A percentile compares a stretch with the other conserved stretches of the same genome.
Evolutionary conservation across 2,797 vertebrate species (phyloP).

Genomic region (Takifugu ocellatus): DNA sequence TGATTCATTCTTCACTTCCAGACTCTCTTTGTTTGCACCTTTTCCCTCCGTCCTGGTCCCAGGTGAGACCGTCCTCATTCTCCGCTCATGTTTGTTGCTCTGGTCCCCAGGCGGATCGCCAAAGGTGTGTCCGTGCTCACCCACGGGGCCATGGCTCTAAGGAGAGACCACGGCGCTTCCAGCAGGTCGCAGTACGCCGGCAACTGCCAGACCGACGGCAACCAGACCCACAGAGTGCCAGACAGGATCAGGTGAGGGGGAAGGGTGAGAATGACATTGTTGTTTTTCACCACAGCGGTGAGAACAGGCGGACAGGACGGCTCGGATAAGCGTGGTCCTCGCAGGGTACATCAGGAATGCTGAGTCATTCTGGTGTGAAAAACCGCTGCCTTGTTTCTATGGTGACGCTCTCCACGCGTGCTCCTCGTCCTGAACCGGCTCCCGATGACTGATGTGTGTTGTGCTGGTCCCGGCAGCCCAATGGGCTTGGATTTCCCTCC

Average conservation of each 20-base stretch:
- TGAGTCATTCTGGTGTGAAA: slow-evolving; percentile 26
- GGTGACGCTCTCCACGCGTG: too few species aligned
- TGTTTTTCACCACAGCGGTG: slow-evolving; percentile 8
- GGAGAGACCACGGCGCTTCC: slow-evolving; percentile 53
- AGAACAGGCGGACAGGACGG: neutral
- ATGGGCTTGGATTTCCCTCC: neutral
- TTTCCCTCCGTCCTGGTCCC: slow-evolving; percentile 7
- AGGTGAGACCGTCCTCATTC: slow-evolving; percentile 8
- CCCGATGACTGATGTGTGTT: neutral
- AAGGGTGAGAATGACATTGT: slow-evolving; percentile 25
- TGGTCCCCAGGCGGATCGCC: slow-evolving; percentile 75
- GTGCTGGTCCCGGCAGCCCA: neutral
- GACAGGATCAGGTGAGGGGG: slow-evolving; percentile 70
- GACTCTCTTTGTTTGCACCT: too few species aligned
- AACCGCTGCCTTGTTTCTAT: slow-evolving; percentile 3
- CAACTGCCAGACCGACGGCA: slow-evolving; percentile 86
- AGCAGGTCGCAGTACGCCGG: slow-evolving; percentile 81
- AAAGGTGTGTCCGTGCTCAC: slow-evolving; percentile 91
- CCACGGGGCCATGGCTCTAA: slow-evolving; percentile 85
- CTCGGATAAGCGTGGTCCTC: slow-evolving; percentile 22
- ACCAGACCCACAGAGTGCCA: slow-evolving; percentile 77
- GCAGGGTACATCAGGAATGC: slow-evolving; percentile 12
- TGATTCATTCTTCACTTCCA: too few species aligned
- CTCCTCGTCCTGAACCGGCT: too few species aligned
- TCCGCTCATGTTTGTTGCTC: slow-evolving; percentile 15